phyloP scores from a whole-genome alignment of 2,113 vertebrate genomes.

The Podarcis muralis region DNA sequence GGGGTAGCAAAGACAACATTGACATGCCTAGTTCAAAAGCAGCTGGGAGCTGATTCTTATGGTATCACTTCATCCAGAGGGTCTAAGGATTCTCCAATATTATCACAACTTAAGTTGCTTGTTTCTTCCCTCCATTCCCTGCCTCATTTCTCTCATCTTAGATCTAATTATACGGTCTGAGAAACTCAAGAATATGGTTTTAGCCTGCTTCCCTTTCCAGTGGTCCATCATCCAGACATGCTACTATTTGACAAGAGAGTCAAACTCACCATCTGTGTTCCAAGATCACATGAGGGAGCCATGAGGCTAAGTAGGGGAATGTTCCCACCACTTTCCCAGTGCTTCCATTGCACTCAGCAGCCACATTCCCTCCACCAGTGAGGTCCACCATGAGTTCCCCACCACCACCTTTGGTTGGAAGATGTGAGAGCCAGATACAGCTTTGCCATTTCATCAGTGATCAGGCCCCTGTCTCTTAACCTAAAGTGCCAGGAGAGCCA shows the following conservation, averaged over 20 bases:
- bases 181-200: neutral
- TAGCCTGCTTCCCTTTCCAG: neutral
- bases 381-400: neutral
- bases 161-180: neutral
- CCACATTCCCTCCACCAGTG: neutral
- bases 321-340: too few species aligned
- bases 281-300: neutral
- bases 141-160: neutral
- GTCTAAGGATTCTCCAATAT: neutral
- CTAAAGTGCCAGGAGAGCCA: neutral
- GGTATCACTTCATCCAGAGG: too few species aligned
- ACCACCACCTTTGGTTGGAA: neutral
- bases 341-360: neutral
- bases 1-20: neutral
- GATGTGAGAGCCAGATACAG: neutral
- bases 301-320: neutral
- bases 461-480: too few species aligned
- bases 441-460: neutral
- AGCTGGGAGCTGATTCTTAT: too few species aligned
- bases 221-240: neutral
- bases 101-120: neutral
- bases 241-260: neutral
- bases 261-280: neutral
- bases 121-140: neutral
- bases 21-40: neutral